Conservation (phyloP, 2,797 vertebrate species). For the Spea hammondii region DNA sequence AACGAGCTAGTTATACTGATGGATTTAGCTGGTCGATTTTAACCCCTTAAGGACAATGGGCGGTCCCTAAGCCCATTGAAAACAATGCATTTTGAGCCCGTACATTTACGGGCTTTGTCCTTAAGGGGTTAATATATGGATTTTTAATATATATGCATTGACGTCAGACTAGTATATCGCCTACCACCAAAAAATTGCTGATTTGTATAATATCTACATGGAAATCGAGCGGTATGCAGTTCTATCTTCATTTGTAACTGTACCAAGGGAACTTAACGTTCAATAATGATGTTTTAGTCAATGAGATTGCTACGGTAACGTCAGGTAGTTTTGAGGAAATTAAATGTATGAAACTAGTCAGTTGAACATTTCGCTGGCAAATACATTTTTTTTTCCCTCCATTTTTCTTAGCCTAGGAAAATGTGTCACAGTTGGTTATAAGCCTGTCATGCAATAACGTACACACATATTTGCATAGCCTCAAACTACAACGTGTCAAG, state of each 20-base stretch:
- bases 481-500: slow-evolving; percentile 4
- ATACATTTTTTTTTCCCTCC: not conserved
- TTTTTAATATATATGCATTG: too few species aligned
- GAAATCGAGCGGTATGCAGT: not conserved
- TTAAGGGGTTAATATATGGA: too few species aligned
- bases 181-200: too few species aligned
- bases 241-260: slow-evolving; percentile 2
- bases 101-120: too few species aligned
- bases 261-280: not conserved
- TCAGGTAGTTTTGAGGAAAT: slow-evolving; percentile 7
- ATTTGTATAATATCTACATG: not conserved
- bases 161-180: too few species aligned
- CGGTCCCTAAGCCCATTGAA: too few species aligned
- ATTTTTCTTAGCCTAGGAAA: not conserved
- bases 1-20: too few species aligned
- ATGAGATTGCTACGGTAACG: not conserved
- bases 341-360: slow-evolving; percentile 5
- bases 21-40: too few species aligned
- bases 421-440: slow-evolving; percentile 7
- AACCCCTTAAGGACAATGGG: too few species aligned
- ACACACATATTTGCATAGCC: slow-evolving; percentile 23
- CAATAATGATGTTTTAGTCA: not conserved
- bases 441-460: not conserved
- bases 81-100: too few species aligned
- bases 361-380: slow-evolving; percentile 7